Base-by-base conservation (phyloP, 2,113 vertebrate genomes). In the Trematomus loennbergii region DNA sequence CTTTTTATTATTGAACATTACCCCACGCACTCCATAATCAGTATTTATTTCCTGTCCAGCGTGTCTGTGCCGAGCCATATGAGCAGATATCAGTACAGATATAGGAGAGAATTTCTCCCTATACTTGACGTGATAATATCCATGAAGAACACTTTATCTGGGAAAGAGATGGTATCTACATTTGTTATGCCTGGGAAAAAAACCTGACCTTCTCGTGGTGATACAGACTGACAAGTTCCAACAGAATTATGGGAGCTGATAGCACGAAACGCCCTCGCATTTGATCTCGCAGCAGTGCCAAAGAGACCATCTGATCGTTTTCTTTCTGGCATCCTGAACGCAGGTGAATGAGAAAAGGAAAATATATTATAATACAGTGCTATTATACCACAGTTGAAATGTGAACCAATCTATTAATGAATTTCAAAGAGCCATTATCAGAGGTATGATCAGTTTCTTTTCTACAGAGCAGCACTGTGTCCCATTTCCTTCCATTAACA, bases 1-100 rank as follows among this genome's bases (percentile, higher is more conserved):
- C 90, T 91, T 92, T 94, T 93, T 93, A 94, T 94, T 93, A 93
- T 94, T 93, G 90, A 91, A 92, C 92, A 94, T 93, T 93, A 93
- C 89, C 83, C 83, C 84, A 86, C 78, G 85, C 88, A 74, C 82
- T 84, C 79, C 61, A 65, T 92, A 91, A 92, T 92, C 87, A 87
- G 90, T 29, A 93, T 93, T 92, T 93, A 93, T 92, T 90, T 84
- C 91, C 86, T 88, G 91, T 93, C 90, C 89, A 9, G 85, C 75
- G 71, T 81, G 86, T 86, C 83, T 81, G 80, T 54, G 22, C 43
- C 16, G 33, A 80, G 83, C 84, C 78, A 74, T 75, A 62, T 64
- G 76, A 91, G 50, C 76, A 80, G 89, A 88, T 87, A 86, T 86
- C 73, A 52, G 45, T 20, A 85, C 52, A 69, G 86, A 89, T 79